Base-by-base conservation (phyloP, 2,113 vertebrate genomes). In the Ptilonorhynchus violaceus region DNA sequence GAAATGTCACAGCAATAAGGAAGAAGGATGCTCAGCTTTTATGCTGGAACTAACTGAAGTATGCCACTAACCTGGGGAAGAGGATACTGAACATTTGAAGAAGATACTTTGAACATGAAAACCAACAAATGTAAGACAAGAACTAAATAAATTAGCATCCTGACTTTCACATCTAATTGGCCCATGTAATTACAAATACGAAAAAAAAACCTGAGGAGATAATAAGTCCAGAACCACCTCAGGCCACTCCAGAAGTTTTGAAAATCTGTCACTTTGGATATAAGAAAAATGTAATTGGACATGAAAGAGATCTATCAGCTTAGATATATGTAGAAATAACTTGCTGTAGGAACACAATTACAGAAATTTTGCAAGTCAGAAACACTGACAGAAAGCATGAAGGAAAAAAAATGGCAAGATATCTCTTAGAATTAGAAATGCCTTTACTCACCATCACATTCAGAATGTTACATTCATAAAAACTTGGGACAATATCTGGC, bases 241-340 rank as follows among this genome's bases (percentile, higher is more conserved):
- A 90, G 37, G 13, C 13, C 39, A 53, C 52, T 18, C 12, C 24
- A 78, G 20, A 75, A 88, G 11, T 83, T 86, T 33, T 42, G 31
- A 76, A 89, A 86, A 79, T 46, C 31, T 59, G 24, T 62, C 52
- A 46, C 19, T 63, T 28, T 41, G 11, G 21, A 44, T 75, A 55
- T 16, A 55, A 64, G 22, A 39, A 76, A 91, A 83, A 73, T 55
- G 13, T 10, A 28, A 15, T 30, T 0, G 0, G 49, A 49, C 10
- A 22, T 23, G n/a, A 69, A 69, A 62, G 27, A 75, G 9, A 79
- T 41, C 25, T 72, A 85, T 28, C 47, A 55, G 44, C 42, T 60
- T 59, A 82, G 62, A 53, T 70, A 82, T 6, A 11, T 37, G 13
- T 13, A 80, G 59, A 91, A 86, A 67, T 50, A 92, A 53, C 25